Evolutionary conservation across 2,888 invertebrate species (phyloP), one percentile per base, ranked within the genome.

Genomic region (Cephus sareptanus): DNA sequence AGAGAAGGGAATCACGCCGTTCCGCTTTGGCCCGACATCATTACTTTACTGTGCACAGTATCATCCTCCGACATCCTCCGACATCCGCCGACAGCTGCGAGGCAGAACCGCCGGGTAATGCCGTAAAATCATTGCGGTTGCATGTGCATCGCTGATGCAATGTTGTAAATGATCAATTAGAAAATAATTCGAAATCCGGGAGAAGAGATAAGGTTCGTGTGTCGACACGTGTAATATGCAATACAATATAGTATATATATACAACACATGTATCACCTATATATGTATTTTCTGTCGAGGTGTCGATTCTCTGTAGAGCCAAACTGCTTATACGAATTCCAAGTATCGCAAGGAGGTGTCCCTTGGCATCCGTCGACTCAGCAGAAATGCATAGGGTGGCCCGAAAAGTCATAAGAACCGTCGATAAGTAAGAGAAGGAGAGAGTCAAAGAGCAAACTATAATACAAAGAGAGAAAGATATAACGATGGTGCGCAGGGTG

Each of bases 161-260:
- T 35, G 35, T 34, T 74, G 74, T 37, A 74, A 74, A 35, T 74
- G 74, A 74, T 74, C 74, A 74, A 74, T 74, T 74, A 74, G 30
- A 35, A 74, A 34, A 74, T 74, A 30, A 35, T 74, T 35, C 30
- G n/a, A 74, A 74, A 56, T 56, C 9, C 56, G 23, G 2, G 9
- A 23, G 23, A 23, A 23, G 9, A 23, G 23, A 56, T 9, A 23
- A 37, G 15, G 68, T 78, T 77, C 73, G 56, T 69, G 31, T 74
- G 68, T 76, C 71, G 73, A 71, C 73, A 73, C 56, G 33, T 73
- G 69, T 35, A 80, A 69, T 12, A 1, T 68, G 1, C 30, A 30
- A 30, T 30, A 30, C 30, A 30, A 30, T 30, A 30, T 30, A 30
- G 30, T 30, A 34, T 12, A 1, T 68, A 68, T 35, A 33, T 34